Percentiles rank a stretch among this genome's conserved stretches.
Evolutionary conservation across 1,140 invertebrate genomes (phyloP).

Genomic region (Bombus breviceps): DNA sequence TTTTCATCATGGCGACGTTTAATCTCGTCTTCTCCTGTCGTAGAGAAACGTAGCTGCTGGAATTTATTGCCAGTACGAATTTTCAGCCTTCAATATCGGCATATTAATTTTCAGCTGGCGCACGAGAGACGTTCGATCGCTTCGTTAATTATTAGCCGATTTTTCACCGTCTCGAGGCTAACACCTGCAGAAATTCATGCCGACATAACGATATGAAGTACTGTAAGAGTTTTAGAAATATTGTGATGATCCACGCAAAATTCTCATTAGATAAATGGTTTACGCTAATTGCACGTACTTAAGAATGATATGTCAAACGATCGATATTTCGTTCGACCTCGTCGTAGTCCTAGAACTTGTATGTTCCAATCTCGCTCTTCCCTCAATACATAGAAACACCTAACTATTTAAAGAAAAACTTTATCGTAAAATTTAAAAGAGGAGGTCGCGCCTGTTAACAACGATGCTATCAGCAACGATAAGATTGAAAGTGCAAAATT

Average conservation of each 20-base stretch:
- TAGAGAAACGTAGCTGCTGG: slow-evolving; percentile 7
- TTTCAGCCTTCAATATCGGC: slow-evolving; percentile 2
- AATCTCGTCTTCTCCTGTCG: slow-evolving; percentile 15
- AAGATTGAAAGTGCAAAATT: too few species aligned
- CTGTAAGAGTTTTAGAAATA: background rate
- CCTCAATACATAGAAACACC: too few species aligned
- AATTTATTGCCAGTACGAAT: slow-evolving; percentile 35
- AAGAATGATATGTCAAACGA: too few species aligned
- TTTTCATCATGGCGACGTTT: slow-evolving; percentile 22
- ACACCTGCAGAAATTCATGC: background rate
- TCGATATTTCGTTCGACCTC: too few species aligned
- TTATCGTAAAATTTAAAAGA: too few species aligned
- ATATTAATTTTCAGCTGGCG: slow-evolving; percentile 22
- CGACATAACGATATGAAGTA: background rate
- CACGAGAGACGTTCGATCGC: background rate
- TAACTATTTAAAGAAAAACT: too few species aligned
- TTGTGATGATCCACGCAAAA: background rate
- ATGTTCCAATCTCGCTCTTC: too few species aligned
- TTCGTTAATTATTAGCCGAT: slow-evolving; percentile 13
- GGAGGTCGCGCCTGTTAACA: too few species aligned
- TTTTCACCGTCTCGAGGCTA: background rate
- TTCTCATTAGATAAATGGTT: background rate
- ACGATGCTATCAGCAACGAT: too few species aligned
- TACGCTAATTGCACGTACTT: too few species aligned
- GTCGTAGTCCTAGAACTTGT: too few species aligned